Evolutionary conservation across 2,888 invertebrate species (phyloP).

Genomic region (Dynastes hyllus): DNA sequence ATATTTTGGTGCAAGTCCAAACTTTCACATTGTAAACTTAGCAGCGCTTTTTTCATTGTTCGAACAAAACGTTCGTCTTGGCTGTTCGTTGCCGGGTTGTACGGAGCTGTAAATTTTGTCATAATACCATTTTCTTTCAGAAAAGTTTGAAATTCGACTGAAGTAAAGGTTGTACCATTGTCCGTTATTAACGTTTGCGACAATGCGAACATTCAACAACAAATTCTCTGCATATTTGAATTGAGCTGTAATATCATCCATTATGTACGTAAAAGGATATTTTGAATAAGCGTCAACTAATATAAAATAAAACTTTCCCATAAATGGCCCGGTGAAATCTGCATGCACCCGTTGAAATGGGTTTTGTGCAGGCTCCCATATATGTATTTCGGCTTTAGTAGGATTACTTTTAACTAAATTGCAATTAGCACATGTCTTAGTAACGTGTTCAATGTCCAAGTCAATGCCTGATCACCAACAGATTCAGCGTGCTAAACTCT

Average conservation of each 20-base stretch:
- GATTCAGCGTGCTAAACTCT: slow-evolving; percentile 21
- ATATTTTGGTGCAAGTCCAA: background rate
- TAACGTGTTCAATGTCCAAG: slow-evolving; percentile 29
- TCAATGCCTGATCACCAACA: slow-evolving; percentile 49
- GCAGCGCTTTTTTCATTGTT: background rate
- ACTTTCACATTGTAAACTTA: background rate
- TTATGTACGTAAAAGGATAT: slow-evolving; percentile 55
- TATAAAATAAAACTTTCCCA: slow-evolving; percentile 53
- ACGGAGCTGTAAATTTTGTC: background rate
- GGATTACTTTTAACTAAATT: slow-evolving; percentile 51
- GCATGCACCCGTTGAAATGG: slow-evolving; percentile 55
- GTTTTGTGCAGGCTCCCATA: slow-evolving; percentile 55
- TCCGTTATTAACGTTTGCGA: background rate
- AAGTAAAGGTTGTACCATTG: background rate
- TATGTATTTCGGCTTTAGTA: slow-evolving; percentile 47
- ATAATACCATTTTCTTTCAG: background rate
- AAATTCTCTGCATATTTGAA: slow-evolving; percentile 2
- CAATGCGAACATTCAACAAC: background rate
- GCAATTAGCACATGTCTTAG: slow-evolving; percentile 5
- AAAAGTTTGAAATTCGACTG: background rate
- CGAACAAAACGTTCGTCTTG: slow-evolving; percentile 9
- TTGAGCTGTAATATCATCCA: background rate
- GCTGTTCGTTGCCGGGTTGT: background rate
- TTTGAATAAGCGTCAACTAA: slow-evolving; percentile 56
- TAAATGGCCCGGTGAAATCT: slow-evolving; percentile 56